Evolutionary conservation across 2,113 vertebrate species (phyloP), one percentile per base, ranked within the genome.

Genomic region (Lathamus discolor): DNA sequence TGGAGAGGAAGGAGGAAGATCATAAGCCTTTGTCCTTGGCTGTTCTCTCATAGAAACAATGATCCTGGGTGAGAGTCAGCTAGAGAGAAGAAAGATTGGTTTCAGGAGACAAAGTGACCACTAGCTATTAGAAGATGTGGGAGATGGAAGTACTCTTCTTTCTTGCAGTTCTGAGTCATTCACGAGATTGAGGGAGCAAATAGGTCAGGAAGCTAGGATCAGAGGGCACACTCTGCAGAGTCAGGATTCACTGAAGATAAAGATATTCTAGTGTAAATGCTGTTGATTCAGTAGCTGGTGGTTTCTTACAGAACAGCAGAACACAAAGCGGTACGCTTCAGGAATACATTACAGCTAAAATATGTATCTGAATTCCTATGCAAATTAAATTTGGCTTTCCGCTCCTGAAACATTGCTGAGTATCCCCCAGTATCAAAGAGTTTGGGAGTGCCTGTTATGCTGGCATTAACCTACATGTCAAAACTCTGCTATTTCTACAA

Each of bases 401-500:
- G 22, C 41, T 91, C 19, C 55, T 93, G 76, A n/a, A 76, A 74
- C 74, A 66, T 19, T 70, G 59, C 44, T 55, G 61, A 78, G 19
- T 37, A 79, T 59, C 11, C 44, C 46, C 24, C 35, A 25, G 19
- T 23, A 55, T 51, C 62, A 78, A 10, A 85, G 39, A 80, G 25
- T 80, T 64, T 84, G 80, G 62, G 84, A 84, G 22, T 44, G n/a
- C 23, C 83, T 70, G 64, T 41, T 74, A 82, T 44, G 17, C 9
- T 15, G 48, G 82, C 86, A 92, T 54, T 70, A 91, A 86, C 59
- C 80, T 78, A 24, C 49, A 70, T 1, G 9, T 92, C 86, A 95
- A 67, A 72, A 41, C 63, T 41, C 61, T 59, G n/a, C 54, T 96
- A 52, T 95, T 95, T 95, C 96, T 96, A 52, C 62, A 84, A 69